Percentiles rank a stretch among this genome's conserved stretches.
phyloP scores from a whole-genome alignment of 2,113 vertebrate species.

The Bos taurus region ARS-UCD2.0 NC_037339.1:82081001-82081500 shows the following conservation, averaged over 20 bases:
- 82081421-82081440: no score
- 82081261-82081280: not conserved
- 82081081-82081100: not conserved
- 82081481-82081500: no score
- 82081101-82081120: not conserved
- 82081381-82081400: no score
- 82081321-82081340: no score
- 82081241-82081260: not conserved
- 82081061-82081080: not conserved
- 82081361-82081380: no score
- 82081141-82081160: not conserved
- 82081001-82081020: not conserved
- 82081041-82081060: not conserved
- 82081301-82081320: not conserved
- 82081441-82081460: no score
- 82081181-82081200: not conserved
- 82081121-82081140: not conserved
- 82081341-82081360: no score
- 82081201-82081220: not conserved
- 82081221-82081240: not conserved
- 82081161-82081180: not conserved
- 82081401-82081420: no score
- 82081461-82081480: no score
- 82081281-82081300: conserved; percentile 31
- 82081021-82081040: not conserved